These are phyloP conservation scores for Geotrupes spiniger DNA, from an alignment of 2,888 invertebrate genomes.

Conservation along the genomic window DNA sequence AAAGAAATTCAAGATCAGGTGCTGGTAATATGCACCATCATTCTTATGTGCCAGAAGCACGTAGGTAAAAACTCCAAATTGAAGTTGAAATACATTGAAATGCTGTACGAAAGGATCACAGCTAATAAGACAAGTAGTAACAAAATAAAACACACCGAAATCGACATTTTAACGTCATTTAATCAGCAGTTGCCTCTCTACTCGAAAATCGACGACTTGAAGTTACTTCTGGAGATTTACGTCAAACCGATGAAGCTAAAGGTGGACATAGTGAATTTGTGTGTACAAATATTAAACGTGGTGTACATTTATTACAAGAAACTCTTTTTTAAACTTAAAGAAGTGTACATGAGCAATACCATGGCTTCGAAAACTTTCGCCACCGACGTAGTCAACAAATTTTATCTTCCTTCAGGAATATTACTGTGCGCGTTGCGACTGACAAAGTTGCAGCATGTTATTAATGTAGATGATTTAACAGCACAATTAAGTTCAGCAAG, in stretches of 20 bases:
- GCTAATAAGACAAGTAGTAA: conserved; percentile 27
- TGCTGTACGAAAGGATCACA: conserved; percentile 32
- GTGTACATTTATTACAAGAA: conserved; percentile 34
- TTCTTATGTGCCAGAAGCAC: conserved; percentile 40
- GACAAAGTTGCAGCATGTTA: conserved; percentile 34
- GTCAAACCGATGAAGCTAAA: conserved; percentile 34
- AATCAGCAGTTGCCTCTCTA: conserved; percentile 36
- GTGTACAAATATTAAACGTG: conserved; percentile 37
- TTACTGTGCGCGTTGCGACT: conserved; percentile 35
- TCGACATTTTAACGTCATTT: conserved; percentile 36
- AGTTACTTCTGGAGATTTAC: conserved; percentile 38
- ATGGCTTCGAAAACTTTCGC: conserved; percentile 34
- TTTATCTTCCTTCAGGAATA: conserved; percentile 40
- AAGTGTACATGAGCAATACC: conserved; percentile 33
- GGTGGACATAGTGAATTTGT: conserved; percentile 34
- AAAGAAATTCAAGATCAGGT: conserved; percentile 34
- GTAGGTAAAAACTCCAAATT: conserved; percentile 37
- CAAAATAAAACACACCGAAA: conserved; percentile 33
- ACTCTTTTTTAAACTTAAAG: conserved; percentile 37
- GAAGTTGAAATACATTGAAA: conserved; percentile 26
- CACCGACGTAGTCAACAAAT: conserved; percentile 34
- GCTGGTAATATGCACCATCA: conserved; percentile 31
- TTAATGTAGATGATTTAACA: conserved; percentile 29
- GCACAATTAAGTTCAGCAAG: conserved; percentile 34
- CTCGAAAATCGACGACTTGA: conserved; percentile 40